Conservation (phyloP, 1,140 invertebrate genomes). For the Euwallacea fornicatus region DNA sequence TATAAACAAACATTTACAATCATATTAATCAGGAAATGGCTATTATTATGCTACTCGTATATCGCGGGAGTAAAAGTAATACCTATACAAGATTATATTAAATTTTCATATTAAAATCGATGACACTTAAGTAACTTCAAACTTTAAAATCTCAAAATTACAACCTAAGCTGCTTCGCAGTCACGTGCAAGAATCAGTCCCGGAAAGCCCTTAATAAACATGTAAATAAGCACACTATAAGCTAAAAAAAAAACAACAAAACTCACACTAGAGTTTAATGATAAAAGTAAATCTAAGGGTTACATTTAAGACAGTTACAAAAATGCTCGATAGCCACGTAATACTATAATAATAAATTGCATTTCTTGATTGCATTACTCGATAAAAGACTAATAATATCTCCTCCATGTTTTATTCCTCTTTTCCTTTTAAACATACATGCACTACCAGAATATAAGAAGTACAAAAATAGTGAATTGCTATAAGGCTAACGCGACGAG, state of each 20-base stretch:
- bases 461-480: conserved; percentile 11
- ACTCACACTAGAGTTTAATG: not conserved
- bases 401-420: not conserved
- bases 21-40: too few species aligned
- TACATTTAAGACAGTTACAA: not conserved
- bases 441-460: conserved; percentile 1
- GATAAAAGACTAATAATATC: not conserved
- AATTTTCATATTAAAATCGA: too few species aligned
- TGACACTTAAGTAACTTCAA: too few species aligned
- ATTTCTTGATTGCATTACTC: conserved; percentile 8
- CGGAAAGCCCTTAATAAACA: too few species aligned
- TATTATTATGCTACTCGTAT: too few species aligned
- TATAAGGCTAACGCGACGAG: not conserved
- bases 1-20: conserved; percentile 5
- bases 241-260: too few species aligned
- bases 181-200: too few species aligned
- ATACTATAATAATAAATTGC: conserved; percentile 6
- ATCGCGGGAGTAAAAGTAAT: too few species aligned
- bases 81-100: too few species aligned
- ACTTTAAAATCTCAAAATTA: too few species aligned
- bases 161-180: too few species aligned
- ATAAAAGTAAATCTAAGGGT: not conserved
- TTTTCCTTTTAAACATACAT: conserved; percentile 9
- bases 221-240: too few species aligned
- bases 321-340: not conserved